Percentiles rank a stretch among this genome's conserved stretches.
Conservation (phyloP, 2,113 vertebrate genomes). For the Peromyscus polionotus region DNA sequence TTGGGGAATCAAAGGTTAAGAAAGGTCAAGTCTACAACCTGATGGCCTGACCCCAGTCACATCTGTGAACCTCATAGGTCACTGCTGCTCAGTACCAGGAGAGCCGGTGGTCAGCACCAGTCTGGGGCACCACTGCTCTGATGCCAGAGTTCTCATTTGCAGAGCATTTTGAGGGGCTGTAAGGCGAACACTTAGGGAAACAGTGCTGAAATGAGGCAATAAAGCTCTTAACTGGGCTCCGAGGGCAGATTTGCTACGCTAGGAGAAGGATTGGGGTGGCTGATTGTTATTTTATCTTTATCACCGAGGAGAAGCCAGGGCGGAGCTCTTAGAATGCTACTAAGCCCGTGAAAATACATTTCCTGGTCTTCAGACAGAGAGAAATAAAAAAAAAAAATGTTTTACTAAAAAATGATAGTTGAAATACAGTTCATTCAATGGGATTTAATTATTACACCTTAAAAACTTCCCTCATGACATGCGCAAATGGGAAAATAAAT, state of each 20-base stretch:
- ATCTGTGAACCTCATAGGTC: rapidly evolving
- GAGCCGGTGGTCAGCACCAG: too few relatives aligned
- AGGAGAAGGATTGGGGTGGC: constrained; percentile 42
- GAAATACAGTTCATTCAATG: constrained; percentile 2
- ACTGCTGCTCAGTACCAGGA: not conserved
- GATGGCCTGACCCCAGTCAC: rapidly evolving
- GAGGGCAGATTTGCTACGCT: constrained; percentile 63
- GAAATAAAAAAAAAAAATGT: not conserved
- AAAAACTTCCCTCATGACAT: not conserved
- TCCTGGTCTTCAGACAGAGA: constrained; percentile 42
- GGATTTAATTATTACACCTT: constrained; percentile 45
- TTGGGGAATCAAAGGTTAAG: not conserved
- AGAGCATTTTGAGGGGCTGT: not conserved
- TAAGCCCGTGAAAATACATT: constrained; percentile 34
- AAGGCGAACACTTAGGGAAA: constrained; percentile 26
- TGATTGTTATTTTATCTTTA: constrained; percentile 73
- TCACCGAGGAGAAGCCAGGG: constrained; percentile 57
- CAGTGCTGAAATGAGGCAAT: constrained; percentile 51
- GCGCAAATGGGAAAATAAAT: constrained; percentile 58
- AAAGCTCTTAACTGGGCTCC: constrained; percentile 59
- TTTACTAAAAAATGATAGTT: constrained; percentile 8
- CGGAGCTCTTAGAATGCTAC: constrained; percentile 46
- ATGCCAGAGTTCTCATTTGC: rapidly evolving
- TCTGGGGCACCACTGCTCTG: rapidly evolving
- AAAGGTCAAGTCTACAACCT: not conserved